Percentiles rank a stretch among this genome's conserved stretches.
Evolutionary conservation across 2,888 invertebrate species (phyloP).

Genomic region (Ellobium chinense): DNA sequence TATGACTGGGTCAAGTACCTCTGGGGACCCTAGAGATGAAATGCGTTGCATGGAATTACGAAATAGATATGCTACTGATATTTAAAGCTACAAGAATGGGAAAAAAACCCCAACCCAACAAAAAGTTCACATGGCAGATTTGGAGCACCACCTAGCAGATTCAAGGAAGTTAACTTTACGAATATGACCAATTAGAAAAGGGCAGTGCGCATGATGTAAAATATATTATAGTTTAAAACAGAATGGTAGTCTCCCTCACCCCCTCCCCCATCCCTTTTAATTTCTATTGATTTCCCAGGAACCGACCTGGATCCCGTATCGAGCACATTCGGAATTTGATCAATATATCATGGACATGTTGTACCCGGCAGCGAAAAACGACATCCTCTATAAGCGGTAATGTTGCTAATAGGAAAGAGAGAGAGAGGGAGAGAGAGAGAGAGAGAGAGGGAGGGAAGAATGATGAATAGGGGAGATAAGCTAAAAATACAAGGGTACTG

Average conservation of each 20-base stretch:
- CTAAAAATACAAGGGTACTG: too few species aligned
- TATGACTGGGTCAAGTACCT: too few species aligned
- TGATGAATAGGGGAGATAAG: too few species aligned
- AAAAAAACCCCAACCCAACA: too few species aligned
- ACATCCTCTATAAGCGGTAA: slow-evolving; percentile 6
- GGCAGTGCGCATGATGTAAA: not conserved
- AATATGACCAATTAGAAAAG: not conserved
- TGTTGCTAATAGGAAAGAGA: not conserved
- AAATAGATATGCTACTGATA: too few species aligned
- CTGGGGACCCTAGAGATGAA: too few species aligned
- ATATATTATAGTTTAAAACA: too few species aligned
- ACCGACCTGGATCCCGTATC: not conserved
- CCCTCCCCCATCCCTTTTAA: not conserved
- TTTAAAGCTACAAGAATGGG: too few species aligned
- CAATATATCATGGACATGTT: not conserved
- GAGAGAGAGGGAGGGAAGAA: not conserved
- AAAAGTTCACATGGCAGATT: too few species aligned
- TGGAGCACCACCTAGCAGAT: too few species aligned
- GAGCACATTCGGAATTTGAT: slow-evolving; percentile 5
- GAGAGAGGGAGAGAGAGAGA: not conserved
- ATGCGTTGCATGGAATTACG: too few species aligned
- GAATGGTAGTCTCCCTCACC: not conserved
- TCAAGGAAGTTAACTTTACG: too few species aligned
- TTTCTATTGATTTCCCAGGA: not conserved
- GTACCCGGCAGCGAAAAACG: slow-evolving; percentile 2